phyloP scores from a whole-genome alignment of 1,140 invertebrate genomes.

The Saccostrea glomerata region DNA sequence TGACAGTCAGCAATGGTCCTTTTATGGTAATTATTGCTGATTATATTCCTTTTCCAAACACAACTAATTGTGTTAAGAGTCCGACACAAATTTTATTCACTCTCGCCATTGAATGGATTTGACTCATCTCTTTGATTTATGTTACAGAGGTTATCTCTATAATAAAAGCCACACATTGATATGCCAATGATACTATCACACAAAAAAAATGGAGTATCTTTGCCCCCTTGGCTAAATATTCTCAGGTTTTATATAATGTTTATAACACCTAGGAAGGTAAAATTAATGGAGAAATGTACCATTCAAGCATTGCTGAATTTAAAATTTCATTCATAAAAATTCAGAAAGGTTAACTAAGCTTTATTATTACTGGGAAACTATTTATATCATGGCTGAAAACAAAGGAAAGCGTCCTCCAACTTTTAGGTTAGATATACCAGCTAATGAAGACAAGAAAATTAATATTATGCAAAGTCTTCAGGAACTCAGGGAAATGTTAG shows the following conservation, averaged over 20 bases:
- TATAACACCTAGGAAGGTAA: slow-evolving; percentile 1
- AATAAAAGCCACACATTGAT: neutral
- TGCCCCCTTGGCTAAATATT: neutral
- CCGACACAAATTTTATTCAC: slow-evolving; percentile 18
- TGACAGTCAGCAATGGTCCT: neutral
- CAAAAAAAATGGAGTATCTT: neutral
- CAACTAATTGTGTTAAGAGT: slow-evolving; percentile 33
- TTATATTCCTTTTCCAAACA: slow-evolving; percentile 33
- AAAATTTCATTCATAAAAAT: slow-evolving; percentile 11
- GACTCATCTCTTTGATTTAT: slow-evolving; percentile 20
- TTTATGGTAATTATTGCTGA: slow-evolving; percentile 9
- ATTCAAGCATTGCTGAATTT: neutral
- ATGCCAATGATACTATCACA: slow-evolving; percentile 21
- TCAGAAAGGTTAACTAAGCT: too few species aligned
- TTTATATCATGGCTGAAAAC: too few species aligned
- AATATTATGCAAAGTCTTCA: too few species aligned
- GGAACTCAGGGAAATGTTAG: too few species aligned
- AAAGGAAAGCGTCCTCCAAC: too few species aligned
- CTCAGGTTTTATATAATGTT: neutral
- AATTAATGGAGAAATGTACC: neutral
- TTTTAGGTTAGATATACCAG: too few species aligned
- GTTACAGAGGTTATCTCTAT: neutral
- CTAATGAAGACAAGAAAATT: too few species aligned
- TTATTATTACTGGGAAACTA: too few species aligned
- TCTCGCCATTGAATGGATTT: neutral